phyloP scores from a whole-genome alignment of 1,140 invertebrate genomes.

The Trinorchestia longiramus region DNA sequence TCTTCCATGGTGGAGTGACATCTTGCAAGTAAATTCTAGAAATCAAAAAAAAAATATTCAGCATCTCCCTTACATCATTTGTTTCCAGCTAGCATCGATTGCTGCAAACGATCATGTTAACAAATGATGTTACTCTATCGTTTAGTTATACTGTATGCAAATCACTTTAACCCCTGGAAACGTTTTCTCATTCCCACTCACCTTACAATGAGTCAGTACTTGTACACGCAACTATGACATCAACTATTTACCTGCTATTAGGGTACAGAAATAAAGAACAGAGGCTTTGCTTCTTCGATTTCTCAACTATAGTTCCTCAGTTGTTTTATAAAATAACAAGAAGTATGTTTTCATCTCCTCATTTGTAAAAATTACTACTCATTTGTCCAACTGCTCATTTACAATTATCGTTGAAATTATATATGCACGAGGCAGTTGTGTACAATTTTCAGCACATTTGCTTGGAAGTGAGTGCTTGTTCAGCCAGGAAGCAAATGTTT shows the following conservation, averaged over 20 bases:
- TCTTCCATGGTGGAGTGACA: neutral
- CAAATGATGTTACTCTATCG: neutral
- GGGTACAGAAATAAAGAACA: neutral
- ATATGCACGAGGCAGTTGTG: too few relatives aligned
- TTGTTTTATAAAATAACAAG: too few relatives aligned
- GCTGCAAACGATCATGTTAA: neutral
- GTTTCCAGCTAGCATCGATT: neutral
- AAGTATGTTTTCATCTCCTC: too few relatives aligned
- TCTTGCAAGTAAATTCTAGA: neutral
- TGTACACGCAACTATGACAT: neutral
- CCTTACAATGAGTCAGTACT: neutral
- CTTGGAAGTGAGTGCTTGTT: neutral
- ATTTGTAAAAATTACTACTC: too few relatives aligned
- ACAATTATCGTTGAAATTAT: too few relatives aligned
- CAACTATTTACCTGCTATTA: neutral
- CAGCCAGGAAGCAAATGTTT: neutral
- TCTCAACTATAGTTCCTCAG: too few relatives aligned
- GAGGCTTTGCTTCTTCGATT: too few relatives aligned
- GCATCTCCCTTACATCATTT: neutral
- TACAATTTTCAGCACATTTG: neutral
- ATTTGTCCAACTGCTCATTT: too few relatives aligned
- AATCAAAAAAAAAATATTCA: neutral
- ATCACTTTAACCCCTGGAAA: neutral
- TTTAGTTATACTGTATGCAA: neutral
- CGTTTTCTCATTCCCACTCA: neutral